Conservation (phyloP, 2,113 vertebrate species). For the Eleginops maclovinus region DNA sequence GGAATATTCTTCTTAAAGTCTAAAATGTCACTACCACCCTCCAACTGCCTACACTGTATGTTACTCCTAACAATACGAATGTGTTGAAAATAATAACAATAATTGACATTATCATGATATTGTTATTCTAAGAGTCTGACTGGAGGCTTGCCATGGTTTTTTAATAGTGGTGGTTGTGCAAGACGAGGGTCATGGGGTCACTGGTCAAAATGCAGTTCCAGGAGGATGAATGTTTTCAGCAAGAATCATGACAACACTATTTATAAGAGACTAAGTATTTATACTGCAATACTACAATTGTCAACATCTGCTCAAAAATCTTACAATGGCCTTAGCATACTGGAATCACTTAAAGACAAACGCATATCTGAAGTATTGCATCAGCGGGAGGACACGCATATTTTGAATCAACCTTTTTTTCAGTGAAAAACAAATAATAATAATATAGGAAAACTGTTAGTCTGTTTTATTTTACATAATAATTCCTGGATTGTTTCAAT, state of each 20-base stretch:
- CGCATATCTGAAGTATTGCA: no score
- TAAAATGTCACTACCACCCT: background rate
- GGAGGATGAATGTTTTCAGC: background rate
- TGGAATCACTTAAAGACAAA: no score
- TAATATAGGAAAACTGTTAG: no score
- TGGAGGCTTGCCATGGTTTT: background rate
- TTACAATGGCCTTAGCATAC: no score
- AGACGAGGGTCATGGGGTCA: background rate
- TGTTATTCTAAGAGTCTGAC: background rate
- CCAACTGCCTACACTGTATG: background rate
- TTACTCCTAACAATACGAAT: background rate
- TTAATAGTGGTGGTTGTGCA: background rate
- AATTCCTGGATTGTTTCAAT: no score
- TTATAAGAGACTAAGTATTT: background rate
- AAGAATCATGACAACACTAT: background rate
- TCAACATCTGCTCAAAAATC: no score
- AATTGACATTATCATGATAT: background rate
- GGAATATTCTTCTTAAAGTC: background rate
- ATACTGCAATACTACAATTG: no score
- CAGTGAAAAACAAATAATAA: no score
- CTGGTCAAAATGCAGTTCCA: background rate
- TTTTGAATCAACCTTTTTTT: no score
- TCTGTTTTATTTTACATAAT: no score
- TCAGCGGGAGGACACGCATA: no score
- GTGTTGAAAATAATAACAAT: background rate